Evolutionary conservation across 2,888 invertebrate genomes (phyloP).

Genomic region (Eledone cirrhosa): DNA sequence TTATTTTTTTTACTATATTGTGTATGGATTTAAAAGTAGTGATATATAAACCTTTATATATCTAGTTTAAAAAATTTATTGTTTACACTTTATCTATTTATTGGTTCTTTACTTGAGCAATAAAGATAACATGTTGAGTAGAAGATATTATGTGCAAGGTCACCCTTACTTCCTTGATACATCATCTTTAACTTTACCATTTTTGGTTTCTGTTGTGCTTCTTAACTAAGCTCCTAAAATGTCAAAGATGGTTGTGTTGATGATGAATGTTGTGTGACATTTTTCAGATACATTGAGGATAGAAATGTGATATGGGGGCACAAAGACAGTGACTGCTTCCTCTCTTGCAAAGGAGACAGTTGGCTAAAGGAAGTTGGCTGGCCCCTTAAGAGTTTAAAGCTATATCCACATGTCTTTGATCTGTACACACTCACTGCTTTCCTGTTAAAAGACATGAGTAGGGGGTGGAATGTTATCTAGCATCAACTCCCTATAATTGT

Average conservation of each 20-base stretch:
- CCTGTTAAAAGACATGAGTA: conserved; percentile 16
- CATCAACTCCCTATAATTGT: too few relatives aligned
- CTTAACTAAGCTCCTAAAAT: conserved; percentile 7
- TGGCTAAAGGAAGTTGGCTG: conserved; percentile 17
- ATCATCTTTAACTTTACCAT: conserved; percentile 9
- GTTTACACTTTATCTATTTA: too few relatives aligned
- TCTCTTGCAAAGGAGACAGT: conserved; percentile 14
- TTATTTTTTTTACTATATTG: too few relatives aligned
- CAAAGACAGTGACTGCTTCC: conserved; percentile 21
- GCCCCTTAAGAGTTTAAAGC: conserved; percentile 16
- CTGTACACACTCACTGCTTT: conserved; percentile 18
- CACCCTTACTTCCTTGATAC: not conserved
- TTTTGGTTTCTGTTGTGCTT: conserved; percentile 23
- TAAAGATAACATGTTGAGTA: not conserved
- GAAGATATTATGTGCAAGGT: conserved; percentile 4
- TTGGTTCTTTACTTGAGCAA: too few relatives aligned
- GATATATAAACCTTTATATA: too few relatives aligned
- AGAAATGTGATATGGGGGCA: conserved; percentile 20
- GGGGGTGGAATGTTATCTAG: not conserved
- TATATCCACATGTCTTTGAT: conserved; percentile 21
- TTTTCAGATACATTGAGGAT: conserved; percentile 22
- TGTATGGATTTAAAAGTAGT: too few relatives aligned
- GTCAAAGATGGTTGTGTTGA: conserved; percentile 23
- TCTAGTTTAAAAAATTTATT: too few relatives aligned
- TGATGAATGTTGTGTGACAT: conserved; percentile 26